Base-by-base conservation (phyloP, 2,888 invertebrate species). In the Drosophila longiperda region DNA sequence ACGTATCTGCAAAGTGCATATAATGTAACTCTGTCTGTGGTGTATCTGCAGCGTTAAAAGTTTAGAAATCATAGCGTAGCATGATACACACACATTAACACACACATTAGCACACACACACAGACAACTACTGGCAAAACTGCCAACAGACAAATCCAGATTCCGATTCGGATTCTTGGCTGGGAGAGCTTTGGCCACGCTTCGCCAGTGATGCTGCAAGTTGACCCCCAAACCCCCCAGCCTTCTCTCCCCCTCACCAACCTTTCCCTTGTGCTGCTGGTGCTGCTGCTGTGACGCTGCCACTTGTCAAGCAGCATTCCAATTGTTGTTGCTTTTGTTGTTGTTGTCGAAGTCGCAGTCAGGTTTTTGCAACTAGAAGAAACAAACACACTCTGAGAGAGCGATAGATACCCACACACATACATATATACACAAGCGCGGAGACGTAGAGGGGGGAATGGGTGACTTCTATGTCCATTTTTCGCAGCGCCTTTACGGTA, bases 241-340 rank as follows among this genome's bases (percentile, higher is more conserved):
- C 20, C 11, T 11, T 40, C 9, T n/a, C 49, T 6, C 17, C 34
- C 40, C 36, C 12, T 1, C 29, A 29, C 5, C 29, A 1, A 29
- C 23, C 48, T 62, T 15, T 7, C 38, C 45, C 20, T 42, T 33
- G n/a, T 15, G 32, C 32, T 34, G 29, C 15, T 45, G 59, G 42
- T 45, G 29, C 57, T 50, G 71, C 49, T 54, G 63, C 67, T 72
- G 66, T 67, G 69, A 66, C 69, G 67, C 71, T 76, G 70, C 69
- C 79, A 88, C 86, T 88, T 88, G 88, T 88, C 86, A 85, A 88
- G 81, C 85, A 86, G 76, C 85, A 85, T 85, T 85, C 89, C 87
- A 64, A 74, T 69, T 80, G 73, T 69, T 75, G 69, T 58, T 75
- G 48, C 29, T 29, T 29, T 48, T 64, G 66, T 20, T 54, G 36